Evolutionary conservation across 2,888 invertebrate genomes (phyloP).

Genomic region (Lasioglossum figueresi): DNA sequence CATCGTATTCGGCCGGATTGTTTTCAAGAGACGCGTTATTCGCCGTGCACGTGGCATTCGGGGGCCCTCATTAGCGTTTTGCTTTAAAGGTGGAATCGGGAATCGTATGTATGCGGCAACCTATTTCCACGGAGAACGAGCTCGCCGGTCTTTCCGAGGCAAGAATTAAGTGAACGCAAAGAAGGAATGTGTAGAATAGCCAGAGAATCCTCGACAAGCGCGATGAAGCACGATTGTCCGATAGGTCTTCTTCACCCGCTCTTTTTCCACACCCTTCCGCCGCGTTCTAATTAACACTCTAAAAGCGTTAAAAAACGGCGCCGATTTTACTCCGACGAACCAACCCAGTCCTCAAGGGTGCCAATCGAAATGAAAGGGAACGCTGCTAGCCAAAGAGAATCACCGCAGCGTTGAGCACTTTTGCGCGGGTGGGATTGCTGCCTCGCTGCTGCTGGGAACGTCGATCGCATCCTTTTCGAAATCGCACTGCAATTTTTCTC

Average conservation of each 20-base stretch:
- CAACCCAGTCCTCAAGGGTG: background rate
- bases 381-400: background rate
- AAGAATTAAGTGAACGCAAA: constrained; percentile 40
- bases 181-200: constrained; percentile 43
- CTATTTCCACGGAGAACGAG: constrained; percentile 53
- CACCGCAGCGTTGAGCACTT: background rate
- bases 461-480: background rate
- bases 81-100: constrained; percentile 24
- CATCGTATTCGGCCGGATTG: background rate
- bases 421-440: background rate
- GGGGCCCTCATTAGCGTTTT: constrained; percentile 43
- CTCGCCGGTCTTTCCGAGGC: constrained; percentile 18
- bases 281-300: constrained; percentile 32
- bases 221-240: constrained; percentile 23
- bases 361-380: constrained; percentile 8
- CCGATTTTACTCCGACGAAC: background rate
- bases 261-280: background rate
- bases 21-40: constrained; percentile 3
- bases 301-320: constrained; percentile 5
- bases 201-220: constrained; percentile 50
- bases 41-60: constrained; percentile 23
- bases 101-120: constrained; percentile 41
- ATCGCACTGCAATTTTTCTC: background rate
- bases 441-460: background rate
- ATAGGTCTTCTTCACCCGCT: constrained; percentile 21